phyloP scores from a whole-genome alignment of 2,888 invertebrate species.

The Drosophila barbarae region DNA sequence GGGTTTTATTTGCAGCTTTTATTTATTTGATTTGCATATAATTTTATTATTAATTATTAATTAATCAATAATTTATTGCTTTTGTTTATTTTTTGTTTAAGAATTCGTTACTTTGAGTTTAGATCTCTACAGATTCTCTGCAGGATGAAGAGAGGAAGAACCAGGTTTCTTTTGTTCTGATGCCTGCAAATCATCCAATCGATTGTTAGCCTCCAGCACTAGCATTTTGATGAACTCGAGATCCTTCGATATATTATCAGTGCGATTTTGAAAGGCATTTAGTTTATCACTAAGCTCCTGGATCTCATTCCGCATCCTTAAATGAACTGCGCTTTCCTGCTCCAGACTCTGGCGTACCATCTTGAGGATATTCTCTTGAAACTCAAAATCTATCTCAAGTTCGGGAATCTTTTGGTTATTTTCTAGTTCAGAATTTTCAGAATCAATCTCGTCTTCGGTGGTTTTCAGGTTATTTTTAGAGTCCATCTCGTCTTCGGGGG shows the following conservation, averaged over 20 bases:
- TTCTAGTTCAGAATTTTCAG: no score
- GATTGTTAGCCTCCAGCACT: not conserved
- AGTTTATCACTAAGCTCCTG: not conserved
- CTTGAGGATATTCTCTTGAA: not conserved
- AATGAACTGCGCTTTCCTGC: not conserved
- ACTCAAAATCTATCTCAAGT: no score
- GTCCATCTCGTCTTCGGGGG: no score
- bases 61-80: no score
- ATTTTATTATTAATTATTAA: no score
- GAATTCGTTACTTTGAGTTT: not conserved
- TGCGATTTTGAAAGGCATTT: not conserved
- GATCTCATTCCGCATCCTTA: not conserved
- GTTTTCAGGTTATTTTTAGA: no score
- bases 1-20: no score
- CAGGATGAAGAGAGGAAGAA: not conserved
- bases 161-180: not conserved
- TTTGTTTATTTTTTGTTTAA: not conserved
- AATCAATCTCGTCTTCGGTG: no score
- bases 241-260: not conserved
- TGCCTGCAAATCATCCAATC: not conserved
- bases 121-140: not conserved
- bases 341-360: not conserved
- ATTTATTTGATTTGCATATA: no score
- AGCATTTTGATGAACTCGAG: not conserved
- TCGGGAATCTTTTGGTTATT: no score